phyloP scores from a whole-genome alignment of 2,888 invertebrate species.

The Lasius fuliginosus region DNA sequence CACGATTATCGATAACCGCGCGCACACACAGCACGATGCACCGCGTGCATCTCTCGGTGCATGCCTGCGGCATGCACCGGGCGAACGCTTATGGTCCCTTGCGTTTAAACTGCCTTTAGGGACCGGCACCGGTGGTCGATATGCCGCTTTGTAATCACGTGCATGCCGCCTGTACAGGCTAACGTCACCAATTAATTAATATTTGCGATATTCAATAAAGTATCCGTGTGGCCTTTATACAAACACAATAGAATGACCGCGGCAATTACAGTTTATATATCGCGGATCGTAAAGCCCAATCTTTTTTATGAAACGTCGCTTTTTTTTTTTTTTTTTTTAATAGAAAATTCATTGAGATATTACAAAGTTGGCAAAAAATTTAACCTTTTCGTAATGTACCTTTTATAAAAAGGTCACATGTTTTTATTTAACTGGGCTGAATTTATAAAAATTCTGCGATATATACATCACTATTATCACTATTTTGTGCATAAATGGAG shows the following conservation, averaged over 20 bases:
- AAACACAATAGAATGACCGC: neutral
- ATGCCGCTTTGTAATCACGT: conserved; percentile 52
- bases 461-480: neutral
- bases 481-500: neutral
- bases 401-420: neutral
- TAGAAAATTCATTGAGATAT: neutral
- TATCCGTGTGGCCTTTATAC: neutral
- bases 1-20: conserved; percentile 66
- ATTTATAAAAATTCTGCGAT: neutral
- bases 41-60: neutral
- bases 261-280: neutral
- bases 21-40: conserved; percentile 17
- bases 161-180: conserved; percentile 21
- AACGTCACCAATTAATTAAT: conserved; percentile 49
- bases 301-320: neutral
- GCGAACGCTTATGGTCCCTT: conserved; percentile 28
- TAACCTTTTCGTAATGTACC: neutral
- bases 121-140: conserved; percentile 48
- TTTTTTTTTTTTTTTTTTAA: neutral
- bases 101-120: conserved; percentile 53
- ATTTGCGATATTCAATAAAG: conserved; percentile 41
- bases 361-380: neutral
- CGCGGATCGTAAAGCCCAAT: neutral
- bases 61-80: conserved; percentile 50
- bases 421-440: neutral